Conservation (phyloP, 2,888 invertebrate species). For the Lutraria lutraria region DNA sequence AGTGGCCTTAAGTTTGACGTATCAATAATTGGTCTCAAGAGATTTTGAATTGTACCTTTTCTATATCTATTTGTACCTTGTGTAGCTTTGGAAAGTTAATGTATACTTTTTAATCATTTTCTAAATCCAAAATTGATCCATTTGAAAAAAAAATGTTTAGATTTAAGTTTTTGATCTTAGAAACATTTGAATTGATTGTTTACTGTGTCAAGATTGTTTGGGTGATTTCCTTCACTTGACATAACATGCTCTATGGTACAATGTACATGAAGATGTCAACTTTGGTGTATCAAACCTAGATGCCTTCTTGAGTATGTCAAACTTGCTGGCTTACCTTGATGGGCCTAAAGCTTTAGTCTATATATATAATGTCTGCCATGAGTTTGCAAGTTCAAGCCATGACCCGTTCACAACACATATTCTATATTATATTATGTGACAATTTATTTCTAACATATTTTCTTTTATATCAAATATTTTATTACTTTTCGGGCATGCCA, state of each 20-base stretch:
- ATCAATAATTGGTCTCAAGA: not conserved
- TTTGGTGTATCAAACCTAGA: not conserved
- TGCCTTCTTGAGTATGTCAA: not conserved
- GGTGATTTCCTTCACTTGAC: not conserved
- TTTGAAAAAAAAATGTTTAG: not conserved
- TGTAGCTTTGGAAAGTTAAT: not conserved
- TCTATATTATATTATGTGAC: too few relatives aligned
- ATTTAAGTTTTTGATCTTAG: not conserved
- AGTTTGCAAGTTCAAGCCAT: too few relatives aligned
- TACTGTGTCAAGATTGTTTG: not conserved
- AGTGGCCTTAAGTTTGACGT: constrained; percentile 1
- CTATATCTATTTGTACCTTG: not conserved
- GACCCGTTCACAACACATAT: too few relatives aligned
- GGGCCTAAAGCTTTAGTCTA: not conserved
- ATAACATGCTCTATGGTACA: too few relatives aligned
- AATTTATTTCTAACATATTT: too few relatives aligned
- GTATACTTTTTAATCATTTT: not conserved
- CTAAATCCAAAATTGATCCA: not conserved
- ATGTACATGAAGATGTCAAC: not conserved
- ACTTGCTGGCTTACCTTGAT: not conserved
- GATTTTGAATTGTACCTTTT: not conserved
- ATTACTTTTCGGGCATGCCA: too few relatives aligned
- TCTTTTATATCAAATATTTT: too few relatives aligned
- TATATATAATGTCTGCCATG: too few relatives aligned
- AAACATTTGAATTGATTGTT: not conserved